These are phyloP conservation scores for Chirona hameri DNA, from an alignment of 2,888 invertebrate species.

Conservation along the genomic window DNA sequence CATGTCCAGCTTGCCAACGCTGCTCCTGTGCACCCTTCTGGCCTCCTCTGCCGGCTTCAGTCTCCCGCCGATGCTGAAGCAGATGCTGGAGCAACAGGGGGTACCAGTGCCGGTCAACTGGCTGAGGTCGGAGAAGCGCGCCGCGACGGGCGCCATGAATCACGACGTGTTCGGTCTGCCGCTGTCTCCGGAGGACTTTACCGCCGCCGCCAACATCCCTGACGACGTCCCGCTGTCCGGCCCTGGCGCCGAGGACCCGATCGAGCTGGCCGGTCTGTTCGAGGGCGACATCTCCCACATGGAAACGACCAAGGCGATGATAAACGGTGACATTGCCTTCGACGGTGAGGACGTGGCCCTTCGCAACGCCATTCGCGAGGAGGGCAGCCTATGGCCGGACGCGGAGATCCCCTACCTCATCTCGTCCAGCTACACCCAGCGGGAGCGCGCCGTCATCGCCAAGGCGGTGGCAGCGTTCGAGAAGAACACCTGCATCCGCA, in stretches of 20 bases:
- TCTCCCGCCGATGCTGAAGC: too few relatives aligned
- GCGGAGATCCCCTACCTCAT: constrained; percentile 40
- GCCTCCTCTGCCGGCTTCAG: too few relatives aligned
- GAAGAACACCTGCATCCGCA: constrained; percentile 43
- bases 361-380: constrained; percentile 24
- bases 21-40: too few relatives aligned
- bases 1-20: too few relatives aligned
- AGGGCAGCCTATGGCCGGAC: constrained; percentile 36
- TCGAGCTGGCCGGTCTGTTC: constrained; percentile 42
- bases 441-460: constrained; percentile 37
- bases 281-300: constrained; percentile 42
- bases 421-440: constrained; percentile 34
- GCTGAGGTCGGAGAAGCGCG: too few relatives aligned
- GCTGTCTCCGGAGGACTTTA: constrained; percentile 44
- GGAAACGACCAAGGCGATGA: neutral
- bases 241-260: constrained; percentile 39
- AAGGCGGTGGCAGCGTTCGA: constrained; percentile 37
- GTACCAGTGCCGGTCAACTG: too few relatives aligned
- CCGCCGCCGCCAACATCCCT: constrained; percentile 41
- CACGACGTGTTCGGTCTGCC: constrained; percentile 40
- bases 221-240: neutral
- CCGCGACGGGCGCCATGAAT: neutral
- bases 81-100: too few relatives aligned
- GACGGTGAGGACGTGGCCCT: neutral
- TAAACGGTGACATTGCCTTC: neutral